Conservation (phyloP, 2,888 invertebrate genomes). For the Limulus polyphemus region DNA sequence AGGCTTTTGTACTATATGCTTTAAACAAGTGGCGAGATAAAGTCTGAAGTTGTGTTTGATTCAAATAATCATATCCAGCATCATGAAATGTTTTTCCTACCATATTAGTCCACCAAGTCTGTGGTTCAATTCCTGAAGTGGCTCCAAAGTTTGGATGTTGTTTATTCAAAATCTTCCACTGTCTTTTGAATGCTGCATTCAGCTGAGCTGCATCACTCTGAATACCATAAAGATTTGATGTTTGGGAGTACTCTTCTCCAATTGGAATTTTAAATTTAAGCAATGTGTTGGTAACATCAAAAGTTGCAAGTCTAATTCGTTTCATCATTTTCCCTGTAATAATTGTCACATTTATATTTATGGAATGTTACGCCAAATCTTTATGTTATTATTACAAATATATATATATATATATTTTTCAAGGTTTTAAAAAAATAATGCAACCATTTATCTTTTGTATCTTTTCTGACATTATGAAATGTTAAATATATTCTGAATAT, state of each 20-base stretch:
- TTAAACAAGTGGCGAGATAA: conserved; percentile 35
- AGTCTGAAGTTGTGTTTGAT: conserved; percentile 25
- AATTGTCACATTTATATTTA: too few relatives aligned
- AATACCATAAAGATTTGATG: conserved; percentile 57
- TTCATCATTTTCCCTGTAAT: neutral
- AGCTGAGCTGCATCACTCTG: conserved; percentile 43
- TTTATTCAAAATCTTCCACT: conserved; percentile 50
- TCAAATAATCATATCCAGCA: conserved; percentile 26
- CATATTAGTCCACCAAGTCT: conserved; percentile 67
- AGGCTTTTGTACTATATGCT: conserved; percentile 54
- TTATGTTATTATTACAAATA: too few relatives aligned
- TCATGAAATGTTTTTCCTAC: conserved; percentile 51
- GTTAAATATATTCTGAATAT: too few relatives aligned
- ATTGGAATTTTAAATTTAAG: conserved; percentile 55
- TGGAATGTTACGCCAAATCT: too few relatives aligned
- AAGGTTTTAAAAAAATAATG: too few relatives aligned
- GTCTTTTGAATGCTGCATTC: conserved; percentile 46
- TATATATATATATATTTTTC: too few relatives aligned
- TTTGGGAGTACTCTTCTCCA: conserved; percentile 58
- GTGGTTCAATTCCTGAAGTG: conserved; percentile 51
- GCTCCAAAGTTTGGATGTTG: conserved; percentile 70
- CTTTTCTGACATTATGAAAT: too few relatives aligned
- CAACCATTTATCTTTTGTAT: too few relatives aligned
- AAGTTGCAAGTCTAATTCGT: conserved; percentile 46
- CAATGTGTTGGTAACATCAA: conserved; percentile 77